Evolutionary conservation across 2,113 vertebrate genomes (phyloP).

Genomic region (Balaenoptera acutorostrata): DNA sequence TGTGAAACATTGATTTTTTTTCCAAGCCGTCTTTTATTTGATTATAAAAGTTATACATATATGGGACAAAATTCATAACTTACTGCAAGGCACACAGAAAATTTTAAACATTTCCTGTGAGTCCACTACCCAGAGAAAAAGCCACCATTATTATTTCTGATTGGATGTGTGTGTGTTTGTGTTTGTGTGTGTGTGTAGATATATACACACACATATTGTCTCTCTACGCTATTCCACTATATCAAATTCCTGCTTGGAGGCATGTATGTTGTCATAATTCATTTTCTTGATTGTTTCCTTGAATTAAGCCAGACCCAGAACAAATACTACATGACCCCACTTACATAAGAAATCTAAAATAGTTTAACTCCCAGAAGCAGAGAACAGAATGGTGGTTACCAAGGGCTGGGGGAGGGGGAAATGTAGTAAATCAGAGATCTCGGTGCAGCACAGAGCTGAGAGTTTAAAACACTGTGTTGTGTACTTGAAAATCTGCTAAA

Average conservation of each 20-base stretch:
- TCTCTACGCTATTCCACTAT: neutral
- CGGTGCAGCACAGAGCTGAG: neutral
- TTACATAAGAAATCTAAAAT: neutral
- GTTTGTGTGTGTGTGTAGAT: neutral
- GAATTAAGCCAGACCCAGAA: neutral
- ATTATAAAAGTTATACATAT: neutral
- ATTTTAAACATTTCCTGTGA: neutral
- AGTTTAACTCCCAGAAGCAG: neutral
- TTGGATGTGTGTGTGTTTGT: neutral
- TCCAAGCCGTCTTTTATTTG: neutral
- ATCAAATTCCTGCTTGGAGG: neutral
- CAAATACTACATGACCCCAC: neutral
- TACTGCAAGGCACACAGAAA: neutral
- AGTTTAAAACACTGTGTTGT: neutral
- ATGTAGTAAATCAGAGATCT: neutral
- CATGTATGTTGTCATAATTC: neutral
- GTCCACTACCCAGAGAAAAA: neutral
- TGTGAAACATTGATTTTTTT: neutral
- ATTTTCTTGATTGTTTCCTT: neutral
- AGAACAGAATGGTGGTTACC: neutral
- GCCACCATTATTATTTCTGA: neutral
- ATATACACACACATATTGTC: neutral
- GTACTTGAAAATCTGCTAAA: neutral
- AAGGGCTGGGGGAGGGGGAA: neutral
- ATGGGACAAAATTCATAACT: neutral